Evolutionary conservation across 2,113 vertebrate genomes (phyloP).

Genomic region (Tichodroma muraria): DNA sequence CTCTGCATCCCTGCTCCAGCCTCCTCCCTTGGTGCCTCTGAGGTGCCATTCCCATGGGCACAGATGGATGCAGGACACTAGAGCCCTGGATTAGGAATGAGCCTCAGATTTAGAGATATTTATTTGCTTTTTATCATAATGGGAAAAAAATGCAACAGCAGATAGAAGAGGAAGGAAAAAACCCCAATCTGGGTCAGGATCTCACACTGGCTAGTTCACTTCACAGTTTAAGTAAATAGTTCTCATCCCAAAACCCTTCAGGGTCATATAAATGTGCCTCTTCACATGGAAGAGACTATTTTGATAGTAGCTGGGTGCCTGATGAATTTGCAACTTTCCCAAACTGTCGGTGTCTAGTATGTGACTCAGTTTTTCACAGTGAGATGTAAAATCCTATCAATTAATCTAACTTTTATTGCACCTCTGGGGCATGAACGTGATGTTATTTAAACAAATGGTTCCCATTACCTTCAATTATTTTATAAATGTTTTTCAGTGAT

Average conservation of each 20-base stretch:
- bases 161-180: conserved; percentile 52
- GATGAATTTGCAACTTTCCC: conserved; percentile 63
- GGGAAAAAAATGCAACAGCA: conserved; percentile 47
- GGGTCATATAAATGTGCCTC: conserved; percentile 64
- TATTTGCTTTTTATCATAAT: conserved; percentile 65
- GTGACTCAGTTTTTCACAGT: conserved; percentile 54
- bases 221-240: conserved; percentile 72
- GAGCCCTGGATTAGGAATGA: conserved; percentile 30
- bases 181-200: conserved; percentile 61
- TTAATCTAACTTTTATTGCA: conserved; percentile 68
- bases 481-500: conserved; percentile 63
- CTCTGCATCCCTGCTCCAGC: background rate
- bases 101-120: conserved; percentile 41
- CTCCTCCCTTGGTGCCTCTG: background rate
- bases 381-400: conserved; percentile 68
- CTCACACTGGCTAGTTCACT: conserved; percentile 71
- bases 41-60: conserved; percentile 31
- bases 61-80: background rate
- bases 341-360: conserved; percentile 59
- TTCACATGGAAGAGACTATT: conserved; percentile 64
- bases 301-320: conserved; percentile 64
- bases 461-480: conserved; percentile 70
- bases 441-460: conserved; percentile 72
- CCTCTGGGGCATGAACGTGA: conserved; percentile 64
- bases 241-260: conserved; percentile 66